Conservation (phyloP, 1,140 invertebrate species). For the Cydia amplana region DNA sequence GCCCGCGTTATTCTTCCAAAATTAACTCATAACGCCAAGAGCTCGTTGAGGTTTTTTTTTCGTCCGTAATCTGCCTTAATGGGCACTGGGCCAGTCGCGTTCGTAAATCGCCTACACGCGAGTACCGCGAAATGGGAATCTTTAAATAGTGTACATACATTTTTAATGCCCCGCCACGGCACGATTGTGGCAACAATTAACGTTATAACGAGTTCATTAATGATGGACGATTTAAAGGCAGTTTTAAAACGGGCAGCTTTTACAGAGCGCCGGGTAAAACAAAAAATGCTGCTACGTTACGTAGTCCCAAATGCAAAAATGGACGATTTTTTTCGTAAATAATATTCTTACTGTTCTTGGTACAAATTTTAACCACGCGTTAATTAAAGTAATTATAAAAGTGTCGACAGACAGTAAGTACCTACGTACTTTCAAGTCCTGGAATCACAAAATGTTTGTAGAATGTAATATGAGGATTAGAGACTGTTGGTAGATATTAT, state of each 20-base stretch:
- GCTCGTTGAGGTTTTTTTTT: slow-evolving; percentile 74
- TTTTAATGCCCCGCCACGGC: slow-evolving; percentile 70
- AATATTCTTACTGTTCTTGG: slow-evolving; percentile 23
- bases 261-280: slow-evolving; percentile 36
- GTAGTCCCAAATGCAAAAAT: slow-evolving; percentile 37
- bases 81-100: slow-evolving; percentile 74
- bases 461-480: slow-evolving; percentile 70
- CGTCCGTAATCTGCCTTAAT: slow-evolving; percentile 74
- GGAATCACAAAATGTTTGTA: slow-evolving; percentile 38
- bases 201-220: slow-evolving; percentile 75
- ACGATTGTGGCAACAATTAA: slow-evolving; percentile 74
- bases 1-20: slow-evolving; percentile 75
- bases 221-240: slow-evolving; percentile 62
- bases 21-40: slow-evolving; percentile 78
- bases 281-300: background rate
- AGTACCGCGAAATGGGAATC: slow-evolving; percentile 74
- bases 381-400: slow-evolving; percentile 1
- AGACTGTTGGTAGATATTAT: slow-evolving; percentile 46
- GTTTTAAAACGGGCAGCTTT: slow-evolving; percentile 51
- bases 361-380: background rate
- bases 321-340: slow-evolving; percentile 45
- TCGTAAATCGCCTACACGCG: slow-evolving; percentile 71
- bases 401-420: background rate
- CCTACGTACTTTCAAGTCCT: background rate
- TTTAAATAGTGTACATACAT: slow-evolving; percentile 76